Conservation (phyloP, 2,797 vertebrate species). For the Molossus molossus region DNA sequence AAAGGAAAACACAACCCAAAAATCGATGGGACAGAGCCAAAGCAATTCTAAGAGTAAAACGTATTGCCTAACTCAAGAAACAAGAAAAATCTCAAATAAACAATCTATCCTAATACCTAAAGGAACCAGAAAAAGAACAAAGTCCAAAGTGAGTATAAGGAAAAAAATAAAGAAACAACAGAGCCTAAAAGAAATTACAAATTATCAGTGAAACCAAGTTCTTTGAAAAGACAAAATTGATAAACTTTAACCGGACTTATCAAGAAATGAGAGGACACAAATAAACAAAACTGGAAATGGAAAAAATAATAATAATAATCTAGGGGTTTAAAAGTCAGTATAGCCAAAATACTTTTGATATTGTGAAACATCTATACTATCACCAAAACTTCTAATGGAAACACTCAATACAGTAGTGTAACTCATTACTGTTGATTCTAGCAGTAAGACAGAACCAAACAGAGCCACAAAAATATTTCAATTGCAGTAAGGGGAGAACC, state of each 20-base stretch:
- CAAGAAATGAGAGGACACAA: neutral
- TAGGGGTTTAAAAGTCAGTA: neutral
- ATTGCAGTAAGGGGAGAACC: neutral
- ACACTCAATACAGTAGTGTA: neutral
- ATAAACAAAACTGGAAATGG: neutral
- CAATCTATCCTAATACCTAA: neutral
- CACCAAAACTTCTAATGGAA: slow-evolving; percentile 35
- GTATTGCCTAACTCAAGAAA: neutral
- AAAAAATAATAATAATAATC: neutral
- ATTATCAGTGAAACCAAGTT: neutral
- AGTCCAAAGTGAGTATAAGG: neutral
- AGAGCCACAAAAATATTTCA: slow-evolving; percentile 19
- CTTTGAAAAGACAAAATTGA: neutral
- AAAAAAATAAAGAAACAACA: neutral
- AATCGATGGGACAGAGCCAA: neutral
- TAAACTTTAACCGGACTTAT: neutral
- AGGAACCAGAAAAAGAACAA: neutral
- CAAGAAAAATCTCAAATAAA: neutral
- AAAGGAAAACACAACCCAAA: neutral
- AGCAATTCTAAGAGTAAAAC: neutral
- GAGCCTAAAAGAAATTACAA: neutral
- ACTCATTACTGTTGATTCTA: neutral
- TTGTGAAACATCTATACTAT: neutral
- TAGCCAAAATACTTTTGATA: neutral
- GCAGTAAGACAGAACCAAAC: slow-evolving; percentile 35